phyloP scores from a whole-genome alignment of 2,888 invertebrate species.

The Scaptomyza caliginosa region DNA sequence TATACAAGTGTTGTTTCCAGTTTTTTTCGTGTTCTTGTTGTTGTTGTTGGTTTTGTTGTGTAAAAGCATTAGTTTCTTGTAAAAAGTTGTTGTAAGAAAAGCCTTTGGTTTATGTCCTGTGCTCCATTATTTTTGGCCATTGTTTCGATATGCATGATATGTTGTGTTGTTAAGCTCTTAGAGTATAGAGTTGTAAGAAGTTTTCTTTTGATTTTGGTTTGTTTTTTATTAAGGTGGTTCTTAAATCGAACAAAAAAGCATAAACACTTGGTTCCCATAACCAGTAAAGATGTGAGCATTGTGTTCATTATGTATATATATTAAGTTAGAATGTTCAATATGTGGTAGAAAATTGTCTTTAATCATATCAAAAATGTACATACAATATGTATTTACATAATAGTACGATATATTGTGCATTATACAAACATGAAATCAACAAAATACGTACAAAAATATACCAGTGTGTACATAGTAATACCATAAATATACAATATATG shows the following conservation, averaged over 20 bases:
- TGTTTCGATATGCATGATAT: constrained; percentile 37
- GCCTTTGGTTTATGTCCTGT: constrained; percentile 56
- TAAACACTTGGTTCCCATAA: constrained; percentile 57
- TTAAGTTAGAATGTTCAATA: constrained; percentile 28
- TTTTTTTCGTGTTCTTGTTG: constrained; percentile 31
- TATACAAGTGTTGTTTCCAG: constrained; percentile 57
- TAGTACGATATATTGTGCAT: constrained; percentile 54
- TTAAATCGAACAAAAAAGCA: constrained; percentile 25
- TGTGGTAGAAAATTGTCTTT: constrained; percentile 51
- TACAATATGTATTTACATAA: constrained; percentile 69
- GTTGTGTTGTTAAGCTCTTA: constrained; percentile 66
- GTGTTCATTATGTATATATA: constrained; percentile 42
- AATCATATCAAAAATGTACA: constrained; percentile 72
- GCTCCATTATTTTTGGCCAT: constrained; percentile 58
- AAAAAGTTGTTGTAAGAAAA: constrained; percentile 74
- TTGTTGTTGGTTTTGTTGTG: constrained; percentile 31
- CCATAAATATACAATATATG: constrained; percentile 58
- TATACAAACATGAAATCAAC: constrained; percentile 33
- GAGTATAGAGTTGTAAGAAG: constrained; percentile 44
- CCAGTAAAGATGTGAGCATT: constrained; percentile 53
- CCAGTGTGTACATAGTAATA: constrained; percentile 25
- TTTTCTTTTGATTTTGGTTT: constrained; percentile 10
- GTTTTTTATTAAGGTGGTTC: too few species aligned
- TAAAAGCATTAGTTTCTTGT: constrained; percentile 58
- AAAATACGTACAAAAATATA: constrained; percentile 64